A percentile compares a stretch with the other conserved stretches of the same genome.
Evolutionary conservation across 2,113 vertebrate species (phyloP).

Genomic region (Indicator maculatus): DNA sequence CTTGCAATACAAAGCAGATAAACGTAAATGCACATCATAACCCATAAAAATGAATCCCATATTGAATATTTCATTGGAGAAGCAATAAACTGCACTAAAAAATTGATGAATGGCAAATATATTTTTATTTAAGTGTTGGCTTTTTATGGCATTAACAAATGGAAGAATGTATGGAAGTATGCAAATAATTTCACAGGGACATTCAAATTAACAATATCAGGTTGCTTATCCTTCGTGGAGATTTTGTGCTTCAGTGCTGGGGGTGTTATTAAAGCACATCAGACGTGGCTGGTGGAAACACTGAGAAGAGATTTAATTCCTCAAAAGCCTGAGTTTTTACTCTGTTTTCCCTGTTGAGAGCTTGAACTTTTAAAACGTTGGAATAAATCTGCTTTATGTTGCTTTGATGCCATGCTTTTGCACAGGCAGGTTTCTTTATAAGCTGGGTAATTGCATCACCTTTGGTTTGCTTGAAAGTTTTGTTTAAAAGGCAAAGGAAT

Average conservation of each 20-base stretch:
- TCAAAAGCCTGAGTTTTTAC: not conserved
- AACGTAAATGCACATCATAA: not conserved
- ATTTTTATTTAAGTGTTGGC: not conserved
- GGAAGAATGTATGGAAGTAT: not conserved
- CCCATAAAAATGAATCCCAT: not conserved
- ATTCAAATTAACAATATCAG: not conserved
- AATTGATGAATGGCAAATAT: not conserved
- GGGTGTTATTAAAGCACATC: not conserved
- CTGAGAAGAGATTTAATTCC: not conserved
- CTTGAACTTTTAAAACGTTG: not conserved
- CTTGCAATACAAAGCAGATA: not conserved
- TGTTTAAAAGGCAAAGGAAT: conserved; percentile 72
- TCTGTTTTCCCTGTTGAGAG: not conserved
- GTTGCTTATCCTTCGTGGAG: not conserved
- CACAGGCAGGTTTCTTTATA: not conserved
- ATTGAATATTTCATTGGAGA: not conserved
- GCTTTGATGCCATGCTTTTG: not conserved
- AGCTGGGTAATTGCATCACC: not conserved
- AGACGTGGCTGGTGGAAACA: not conserved
- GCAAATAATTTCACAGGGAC: not conserved
- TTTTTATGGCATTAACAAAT: conserved; percentile 17
- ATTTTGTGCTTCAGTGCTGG: not conserved
- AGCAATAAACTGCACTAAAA: not conserved
- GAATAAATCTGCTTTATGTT: not conserved
- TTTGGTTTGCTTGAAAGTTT: not conserved